phyloP scores from a whole-genome alignment of 2,888 invertebrate genomes.

The Drosophila yooni region DNA sequence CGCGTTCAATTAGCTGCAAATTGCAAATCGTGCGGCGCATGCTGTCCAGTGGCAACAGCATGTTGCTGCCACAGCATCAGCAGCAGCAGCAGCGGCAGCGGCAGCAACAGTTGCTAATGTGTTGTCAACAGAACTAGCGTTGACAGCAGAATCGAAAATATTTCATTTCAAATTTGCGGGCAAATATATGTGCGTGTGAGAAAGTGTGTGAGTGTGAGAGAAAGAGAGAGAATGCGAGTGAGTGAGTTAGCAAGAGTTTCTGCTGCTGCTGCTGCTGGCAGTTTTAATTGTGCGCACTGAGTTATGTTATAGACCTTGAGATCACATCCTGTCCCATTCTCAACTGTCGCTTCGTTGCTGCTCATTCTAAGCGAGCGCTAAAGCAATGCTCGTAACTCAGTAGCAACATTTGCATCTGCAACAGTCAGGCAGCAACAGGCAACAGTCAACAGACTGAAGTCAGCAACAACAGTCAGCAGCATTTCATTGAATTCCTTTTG shows the following conservation, averaged over 20 bases:
- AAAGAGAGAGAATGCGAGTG: constrained; percentile 1
- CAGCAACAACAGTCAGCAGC: constrained; percentile 40
- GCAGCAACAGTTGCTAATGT: constrained; percentile 74
- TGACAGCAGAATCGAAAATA: constrained; percentile 81
- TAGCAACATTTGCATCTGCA: constrained; percentile 65
- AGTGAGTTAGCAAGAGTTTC: constrained; percentile 10
- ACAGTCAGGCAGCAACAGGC: constrained; percentile 11
- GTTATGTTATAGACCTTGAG: constrained; percentile 58
- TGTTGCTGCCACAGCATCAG: constrained; percentile 42
- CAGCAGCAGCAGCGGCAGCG: constrained; percentile 32
- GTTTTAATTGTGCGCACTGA: constrained; percentile 50
- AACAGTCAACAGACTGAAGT: constrained; percentile 6
- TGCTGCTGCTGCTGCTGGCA: constrained; percentile 6
- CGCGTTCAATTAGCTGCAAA: constrained; percentile 81
- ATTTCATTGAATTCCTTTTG: constrained; percentile 42
- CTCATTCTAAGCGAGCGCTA: constrained; percentile 44
- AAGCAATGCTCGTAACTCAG: constrained; percentile 54
- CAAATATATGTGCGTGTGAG: constrained; percentile 42
- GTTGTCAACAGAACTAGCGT: constrained; percentile 79
- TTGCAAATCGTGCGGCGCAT: constrained; percentile 79
- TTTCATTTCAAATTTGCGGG: constrained; percentile 77
- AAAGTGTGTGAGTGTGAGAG: constrained; percentile 27
- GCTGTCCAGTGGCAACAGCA: constrained; percentile 72
- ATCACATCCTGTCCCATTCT: constrained; percentile 54
- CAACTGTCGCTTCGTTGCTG: constrained; percentile 39